Base-by-base conservation (phyloP, 1,140 invertebrate species). In the Camponotus vicinus region DNA sequence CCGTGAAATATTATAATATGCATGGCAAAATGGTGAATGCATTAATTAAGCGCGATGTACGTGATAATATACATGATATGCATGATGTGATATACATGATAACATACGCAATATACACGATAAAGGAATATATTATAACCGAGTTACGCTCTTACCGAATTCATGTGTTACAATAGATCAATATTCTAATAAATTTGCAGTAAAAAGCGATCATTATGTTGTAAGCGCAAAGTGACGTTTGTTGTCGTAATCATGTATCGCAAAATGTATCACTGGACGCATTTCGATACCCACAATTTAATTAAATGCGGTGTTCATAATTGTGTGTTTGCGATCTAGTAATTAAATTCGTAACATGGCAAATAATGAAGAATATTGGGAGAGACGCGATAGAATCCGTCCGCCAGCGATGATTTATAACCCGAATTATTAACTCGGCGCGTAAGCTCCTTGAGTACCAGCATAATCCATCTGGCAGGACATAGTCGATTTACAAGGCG, bases 401-500 rank as follows among this genome's bases (percentile, higher is more conserved):
- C 64, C 15, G 66, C n/a, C 45, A 21, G 18, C 27, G 49, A 52
- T 89, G 88, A 89, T 86, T 86, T 89, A 88, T 88, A 89, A 89
- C 70, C 64, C 49, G 83, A 88, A 89, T 89, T 89, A 89, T 89
- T 89, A 89, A 89, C 87, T 89, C 84, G 27, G 69, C 83, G 59
- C 76, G 59, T 88, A 89, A 89, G 88, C 88, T 89, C 34, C 83
- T 89, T 88, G 83, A 89, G 87, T 86, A 73, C 67, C 70, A 77
- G 79, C 77, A 66, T 89, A 89, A 89, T 89, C 88, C 87, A 79
- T 89, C 88, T 71, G 70, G 49, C 6, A 57, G 69, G 76, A 77
- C 85, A 77, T 67, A 88, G 83, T 77, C 88, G 59, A 88, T 89
- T 89, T 89, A 88, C 88, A 89, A 88, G 88, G 87, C 88, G 88